These are phyloP conservation scores for Phycodurus eques DNA, from an alignment of 2,113 vertebrate species.

Conservation along the genomic window DNA sequence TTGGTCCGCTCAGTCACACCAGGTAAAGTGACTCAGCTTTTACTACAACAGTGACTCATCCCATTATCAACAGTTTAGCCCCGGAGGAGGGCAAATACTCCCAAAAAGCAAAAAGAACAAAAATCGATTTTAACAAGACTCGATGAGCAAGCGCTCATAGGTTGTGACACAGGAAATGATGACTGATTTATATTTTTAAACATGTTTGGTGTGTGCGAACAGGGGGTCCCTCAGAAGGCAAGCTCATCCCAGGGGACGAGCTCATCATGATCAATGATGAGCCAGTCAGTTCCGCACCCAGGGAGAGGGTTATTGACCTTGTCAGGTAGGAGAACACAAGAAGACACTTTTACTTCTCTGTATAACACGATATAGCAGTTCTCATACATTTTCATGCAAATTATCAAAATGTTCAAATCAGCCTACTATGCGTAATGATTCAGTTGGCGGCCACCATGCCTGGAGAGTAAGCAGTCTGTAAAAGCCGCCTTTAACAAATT, in stretches of 20 bases:
- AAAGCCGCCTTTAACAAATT: too few relatives aligned
- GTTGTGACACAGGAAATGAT: slow-evolving; percentile 12
- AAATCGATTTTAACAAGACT: slow-evolving; percentile 38
- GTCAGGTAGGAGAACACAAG: slow-evolving; percentile 83
- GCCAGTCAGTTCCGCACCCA: slow-evolving; percentile 88
- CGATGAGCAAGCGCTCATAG: slow-evolving; percentile 40
- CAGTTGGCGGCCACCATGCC: background rate
- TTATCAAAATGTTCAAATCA: background rate
- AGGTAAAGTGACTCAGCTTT: slow-evolving; percentile 74
- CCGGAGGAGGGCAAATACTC: slow-evolving; percentile 25
- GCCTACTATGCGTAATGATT: background rate
- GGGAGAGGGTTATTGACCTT: slow-evolving; percentile 96
- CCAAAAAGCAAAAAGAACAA: slow-evolving; percentile 26
- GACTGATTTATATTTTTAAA: slow-evolving; percentile 13
- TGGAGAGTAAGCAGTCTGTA: too few relatives aligned
- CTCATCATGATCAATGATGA: slow-evolving; percentile 99
- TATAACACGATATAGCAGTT: background rate
- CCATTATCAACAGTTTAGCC: slow-evolving; percentile 14
- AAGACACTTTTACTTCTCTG: background rate
- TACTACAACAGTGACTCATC: slow-evolving; percentile 37
- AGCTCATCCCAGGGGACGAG: slow-evolving; percentile 93
- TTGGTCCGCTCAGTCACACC: slow-evolving; percentile 97
- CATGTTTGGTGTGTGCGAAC: slow-evolving; percentile 51
- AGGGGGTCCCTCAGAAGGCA: slow-evolving; percentile 97
- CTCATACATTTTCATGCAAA: background rate